A percentile compares a stretch with the other conserved stretches of the same genome.
Conservation (phyloP, 2,888 invertebrate species). For the Acleris holmiana region DNA sequence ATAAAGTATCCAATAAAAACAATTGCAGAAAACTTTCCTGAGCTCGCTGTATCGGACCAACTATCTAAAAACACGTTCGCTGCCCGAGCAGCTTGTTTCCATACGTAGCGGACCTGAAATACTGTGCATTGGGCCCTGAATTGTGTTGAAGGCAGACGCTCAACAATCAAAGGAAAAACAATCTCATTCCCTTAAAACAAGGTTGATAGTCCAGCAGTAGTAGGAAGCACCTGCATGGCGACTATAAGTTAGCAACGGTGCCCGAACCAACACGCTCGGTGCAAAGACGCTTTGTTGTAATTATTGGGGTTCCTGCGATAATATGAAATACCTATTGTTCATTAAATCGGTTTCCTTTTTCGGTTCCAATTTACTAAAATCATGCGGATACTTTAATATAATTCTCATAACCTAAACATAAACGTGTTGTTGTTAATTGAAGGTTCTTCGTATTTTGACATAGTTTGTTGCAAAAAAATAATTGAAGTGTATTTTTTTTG, state of each 20-base stretch:
- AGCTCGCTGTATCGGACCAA: conserved; percentile 12
- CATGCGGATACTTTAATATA: no score
- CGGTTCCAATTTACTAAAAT: neutral
- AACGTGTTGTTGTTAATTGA: no score
- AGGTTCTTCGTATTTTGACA: no score
- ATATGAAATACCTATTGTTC: neutral
- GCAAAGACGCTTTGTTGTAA: conserved; percentile 22
- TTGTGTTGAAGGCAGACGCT: neutral
- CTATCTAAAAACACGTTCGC: conserved; percentile 8
- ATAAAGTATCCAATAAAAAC: conserved; percentile 13
- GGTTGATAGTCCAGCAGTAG: neutral
- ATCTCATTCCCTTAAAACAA: neutral
- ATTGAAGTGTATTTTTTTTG: no score
- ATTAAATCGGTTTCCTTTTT: neutral
- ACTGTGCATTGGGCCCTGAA: no score
- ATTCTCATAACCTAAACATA: no score
- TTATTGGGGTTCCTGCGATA: conserved; percentile 3
- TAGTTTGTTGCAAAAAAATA: no score
- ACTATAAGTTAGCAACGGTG: conserved; percentile 22
- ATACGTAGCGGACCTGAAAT: no score
- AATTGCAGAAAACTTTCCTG: conserved; percentile 27
- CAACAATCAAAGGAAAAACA: neutral
- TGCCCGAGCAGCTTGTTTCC: no score
- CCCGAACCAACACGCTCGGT: conserved; percentile 13
- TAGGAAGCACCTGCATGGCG: conserved; percentile 14